Conservation (phyloP, 2,888 invertebrate species). For the Thumatha senex region DNA sequence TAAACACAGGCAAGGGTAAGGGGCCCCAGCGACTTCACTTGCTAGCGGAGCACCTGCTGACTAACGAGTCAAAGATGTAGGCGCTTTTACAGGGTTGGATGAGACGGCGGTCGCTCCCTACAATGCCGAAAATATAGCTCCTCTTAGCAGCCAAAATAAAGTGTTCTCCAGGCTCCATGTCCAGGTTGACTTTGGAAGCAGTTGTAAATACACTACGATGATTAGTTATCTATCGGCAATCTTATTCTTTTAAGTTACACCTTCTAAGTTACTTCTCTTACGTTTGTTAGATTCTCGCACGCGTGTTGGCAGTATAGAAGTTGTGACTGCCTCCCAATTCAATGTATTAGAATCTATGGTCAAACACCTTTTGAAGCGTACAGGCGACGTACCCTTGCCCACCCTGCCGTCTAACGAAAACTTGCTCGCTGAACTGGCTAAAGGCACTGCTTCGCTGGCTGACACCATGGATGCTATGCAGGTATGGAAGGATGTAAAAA, state of each 20-base stretch:
- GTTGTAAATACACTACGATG: no score
- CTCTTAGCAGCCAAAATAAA: no score
- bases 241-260: background rate
- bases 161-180: no score
- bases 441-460: constrained; percentile 60
- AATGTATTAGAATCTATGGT: constrained; percentile 49
- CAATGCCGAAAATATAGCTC: no score
- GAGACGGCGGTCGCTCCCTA: no score
- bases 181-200: no score
- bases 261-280: background rate
- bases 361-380: constrained; percentile 34
- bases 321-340: constrained; percentile 66
- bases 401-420: constrained; percentile 57
- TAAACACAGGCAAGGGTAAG: no score
- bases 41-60: no score
- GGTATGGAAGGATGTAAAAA: constrained; percentile 35
- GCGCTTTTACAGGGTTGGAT: no score
- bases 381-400: constrained; percentile 48
- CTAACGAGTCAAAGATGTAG: no score
- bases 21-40: no score
- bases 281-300: constrained; percentile 23
- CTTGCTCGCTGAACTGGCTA: constrained; percentile 50
- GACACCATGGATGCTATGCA: constrained; percentile 72
- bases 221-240: no score
- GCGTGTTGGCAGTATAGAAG: constrained; percentile 57